phyloP scores from a whole-genome alignment of 2,888 invertebrate genomes.

The Dendrolimus pini region DNA sequence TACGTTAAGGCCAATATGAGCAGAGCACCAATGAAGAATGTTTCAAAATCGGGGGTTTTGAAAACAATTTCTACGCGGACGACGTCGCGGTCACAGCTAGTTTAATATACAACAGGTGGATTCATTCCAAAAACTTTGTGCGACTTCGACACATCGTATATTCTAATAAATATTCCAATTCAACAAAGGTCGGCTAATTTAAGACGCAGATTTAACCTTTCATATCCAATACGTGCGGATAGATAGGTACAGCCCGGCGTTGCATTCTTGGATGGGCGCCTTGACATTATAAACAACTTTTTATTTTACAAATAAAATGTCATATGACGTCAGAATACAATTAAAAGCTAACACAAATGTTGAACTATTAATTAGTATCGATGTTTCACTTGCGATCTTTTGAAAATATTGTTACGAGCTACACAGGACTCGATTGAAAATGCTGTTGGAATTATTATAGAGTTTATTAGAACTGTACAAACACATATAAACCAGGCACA shows the following conservation, averaged over 20 bases:
- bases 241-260: conserved; percentile 10
- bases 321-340: conserved; percentile 11
- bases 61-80: too few species aligned
- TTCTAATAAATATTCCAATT: background rate
- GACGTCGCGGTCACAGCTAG: too few species aligned
- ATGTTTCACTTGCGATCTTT: too few species aligned
- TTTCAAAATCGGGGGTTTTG: too few species aligned
- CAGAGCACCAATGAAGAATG: too few species aligned
- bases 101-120: background rate
- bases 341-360: background rate
- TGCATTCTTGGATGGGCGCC: conserved; percentile 20
- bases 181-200: background rate
- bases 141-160: background rate
- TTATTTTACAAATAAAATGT: conserved; percentile 23
- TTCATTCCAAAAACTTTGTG: background rate
- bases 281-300: conserved; percentile 40
- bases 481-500: too few species aligned
- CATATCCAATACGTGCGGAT: conserved; percentile 14
- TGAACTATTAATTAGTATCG: too few species aligned
- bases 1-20: too few species aligned
- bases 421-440: too few species aligned
- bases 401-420: too few species aligned
- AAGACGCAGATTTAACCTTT: conserved; percentile 10
- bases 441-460: too few species aligned
- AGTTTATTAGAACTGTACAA: too few species aligned